A percentile compares a stretch with the other conserved stretches of the same genome.
phyloP scores from a whole-genome alignment of 2,113 vertebrate species.

The Rhinoderma darwinii region DNA sequence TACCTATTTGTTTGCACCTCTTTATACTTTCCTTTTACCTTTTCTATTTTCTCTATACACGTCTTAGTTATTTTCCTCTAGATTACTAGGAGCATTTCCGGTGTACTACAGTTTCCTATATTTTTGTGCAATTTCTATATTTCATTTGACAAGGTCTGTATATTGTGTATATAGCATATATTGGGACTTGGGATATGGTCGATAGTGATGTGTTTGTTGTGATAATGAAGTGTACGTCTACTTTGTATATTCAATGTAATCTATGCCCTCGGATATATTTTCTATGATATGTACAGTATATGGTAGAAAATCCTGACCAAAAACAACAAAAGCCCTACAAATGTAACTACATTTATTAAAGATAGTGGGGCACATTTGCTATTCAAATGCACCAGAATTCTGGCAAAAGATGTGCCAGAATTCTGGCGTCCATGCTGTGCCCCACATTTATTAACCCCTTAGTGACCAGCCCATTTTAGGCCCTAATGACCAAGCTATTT shows the following conservation, averaged over 20 bases:
- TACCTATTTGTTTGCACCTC: not conserved
- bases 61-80: not conserved
- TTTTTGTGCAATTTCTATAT: not conserved
- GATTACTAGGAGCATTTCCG: not conserved
- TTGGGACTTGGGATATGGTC: not conserved
- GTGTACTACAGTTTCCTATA: conserved; percentile 1
- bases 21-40: not conserved
- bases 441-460: no score
- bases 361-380: no score
- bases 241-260: not conserved
- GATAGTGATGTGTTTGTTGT: not conserved
- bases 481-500: no score
- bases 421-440: no score
- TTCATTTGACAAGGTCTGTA: conserved; percentile 16
- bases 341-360: no score
- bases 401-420: no score
- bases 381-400: no score
- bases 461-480: no score
- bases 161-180: no score
- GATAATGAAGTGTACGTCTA: not conserved
- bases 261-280: not conserved
- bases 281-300: not conserved
- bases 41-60: not conserved
- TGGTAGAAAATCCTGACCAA: not conserved
- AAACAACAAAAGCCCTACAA: not conserved